Evolutionary conservation across 2,113 vertebrate species (phyloP).

Genomic region (Proterorhinus semilunaris): DNA sequence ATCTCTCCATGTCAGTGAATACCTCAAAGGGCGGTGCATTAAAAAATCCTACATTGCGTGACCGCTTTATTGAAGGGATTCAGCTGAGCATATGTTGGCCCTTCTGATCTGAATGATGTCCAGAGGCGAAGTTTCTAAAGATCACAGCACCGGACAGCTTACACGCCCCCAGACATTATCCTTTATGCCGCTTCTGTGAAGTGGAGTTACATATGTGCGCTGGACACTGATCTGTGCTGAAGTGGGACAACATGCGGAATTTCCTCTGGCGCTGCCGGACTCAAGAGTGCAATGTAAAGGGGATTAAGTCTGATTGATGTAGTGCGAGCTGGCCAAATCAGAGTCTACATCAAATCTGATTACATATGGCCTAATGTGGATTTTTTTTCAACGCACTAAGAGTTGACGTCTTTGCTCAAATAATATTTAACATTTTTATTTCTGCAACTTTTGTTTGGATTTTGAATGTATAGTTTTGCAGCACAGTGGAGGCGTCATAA

Average conservation of each 20-base stretch:
- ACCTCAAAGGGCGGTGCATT: constrained; percentile 17
- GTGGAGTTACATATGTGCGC: constrained; percentile 53
- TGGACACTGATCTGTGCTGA: constrained; percentile 64
- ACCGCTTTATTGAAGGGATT: constrained; percentile 22
- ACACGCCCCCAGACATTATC: constrained; percentile 45
- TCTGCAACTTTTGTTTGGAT: too few relatives aligned
- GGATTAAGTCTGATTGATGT: not conserved
- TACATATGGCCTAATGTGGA: not conserved
- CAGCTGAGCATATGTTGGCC: constrained; percentile 32
- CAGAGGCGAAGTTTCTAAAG: constrained; percentile 34
- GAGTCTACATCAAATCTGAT: not conserved
- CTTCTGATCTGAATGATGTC: constrained; percentile 29
- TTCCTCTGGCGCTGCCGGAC: not conserved
- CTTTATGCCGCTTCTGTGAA: constrained; percentile 62
- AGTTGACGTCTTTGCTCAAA: too few relatives aligned
- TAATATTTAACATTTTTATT: too few relatives aligned
- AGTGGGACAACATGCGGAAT: constrained; percentile 54
- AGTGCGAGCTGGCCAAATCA: not conserved
- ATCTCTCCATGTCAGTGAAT: not conserved
- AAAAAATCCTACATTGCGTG: constrained; percentile 11
- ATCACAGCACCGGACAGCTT: constrained; percentile 40
- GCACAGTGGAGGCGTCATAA: too few relatives aligned
- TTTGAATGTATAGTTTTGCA: too few relatives aligned
- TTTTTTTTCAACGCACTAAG: too few relatives aligned
- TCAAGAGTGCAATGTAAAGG: not conserved